Evolutionary conservation across 2,888 invertebrate genomes (phyloP).

Genomic region (Helobdella robusta): DNA sequence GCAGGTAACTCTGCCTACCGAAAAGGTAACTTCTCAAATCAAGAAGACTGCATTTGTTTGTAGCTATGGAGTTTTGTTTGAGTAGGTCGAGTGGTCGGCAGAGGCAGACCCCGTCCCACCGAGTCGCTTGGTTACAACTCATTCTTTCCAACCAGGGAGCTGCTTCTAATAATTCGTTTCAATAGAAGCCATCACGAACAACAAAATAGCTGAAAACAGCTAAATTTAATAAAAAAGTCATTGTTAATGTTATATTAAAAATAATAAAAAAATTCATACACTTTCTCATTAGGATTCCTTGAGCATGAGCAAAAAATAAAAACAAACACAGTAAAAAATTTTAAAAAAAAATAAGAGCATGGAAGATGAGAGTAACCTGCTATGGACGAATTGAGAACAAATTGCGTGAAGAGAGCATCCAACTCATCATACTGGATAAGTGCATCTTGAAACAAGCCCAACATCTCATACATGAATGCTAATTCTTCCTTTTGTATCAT

Average conservation of each 20-base stretch:
- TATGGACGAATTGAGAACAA: constrained; percentile 81
- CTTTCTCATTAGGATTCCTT: background rate
- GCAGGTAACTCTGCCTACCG: constrained; percentile 79
- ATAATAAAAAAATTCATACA: background rate
- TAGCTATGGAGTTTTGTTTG: constrained; percentile 44
- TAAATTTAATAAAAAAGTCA: constrained; percentile 5
- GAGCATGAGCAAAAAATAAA: too few relatives aligned
- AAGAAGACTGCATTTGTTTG: constrained; percentile 62
- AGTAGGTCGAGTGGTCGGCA: constrained; percentile 43
- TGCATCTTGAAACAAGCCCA: constrained; percentile 84
- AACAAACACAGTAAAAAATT: too few relatives aligned
- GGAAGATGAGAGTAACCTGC: too few relatives aligned
- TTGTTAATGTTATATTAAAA: background rate
- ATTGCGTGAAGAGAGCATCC: constrained; percentile 90
- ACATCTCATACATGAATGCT: constrained; percentile 85
- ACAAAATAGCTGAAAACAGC: background rate
- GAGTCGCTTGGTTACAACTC: constrained; percentile 61
- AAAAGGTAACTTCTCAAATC: constrained; percentile 88
- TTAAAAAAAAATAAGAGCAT: too few relatives aligned
- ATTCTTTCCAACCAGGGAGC: constrained; percentile 76
- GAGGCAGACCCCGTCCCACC: constrained; percentile 71
- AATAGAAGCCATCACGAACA: background rate
- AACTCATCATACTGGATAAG: constrained; percentile 92
- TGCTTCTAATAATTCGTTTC: constrained; percentile 55
- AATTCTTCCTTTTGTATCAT: constrained; percentile 68